Base-by-base conservation (phyloP, 2,888 invertebrate genomes). In the Tetragonula carbonaria region DNA sequence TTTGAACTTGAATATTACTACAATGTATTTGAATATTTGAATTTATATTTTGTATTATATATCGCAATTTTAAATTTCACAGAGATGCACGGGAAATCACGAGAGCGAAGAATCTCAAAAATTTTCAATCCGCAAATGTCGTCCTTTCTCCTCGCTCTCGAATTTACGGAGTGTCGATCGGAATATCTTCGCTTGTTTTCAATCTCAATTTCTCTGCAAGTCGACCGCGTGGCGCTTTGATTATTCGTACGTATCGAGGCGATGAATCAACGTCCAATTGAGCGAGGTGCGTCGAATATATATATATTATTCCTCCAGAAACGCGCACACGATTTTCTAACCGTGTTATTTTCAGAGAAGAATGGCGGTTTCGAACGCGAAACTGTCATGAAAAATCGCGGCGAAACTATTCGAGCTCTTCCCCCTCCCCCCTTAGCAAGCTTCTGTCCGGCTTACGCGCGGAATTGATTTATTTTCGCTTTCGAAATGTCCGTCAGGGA, bases 171-270 rank as follows among this genome's bases (percentile, higher is more conserved):
- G 45, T 28, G 28, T 45, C 45, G 45, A 45, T 11, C 45, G 11
- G 45, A 45, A 45, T 23, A 33, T 45, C 45, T 50, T 16, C 77
- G 45, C 28, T 28, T 59, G 51, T 66, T 67, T 70, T n/a, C 57
- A 59, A 59, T 62, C 57, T 68, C 45, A 66, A 71, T 73, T 71
- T 66, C 28, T 23, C 2, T n/a, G 18, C 23, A 21, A 57, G 50
- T 59, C 65, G 67, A 50, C 18, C 33, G 33, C 18, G 21, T 45
- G 45, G 45, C 21, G 28, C 23, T 18, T 33, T 51, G 62, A 71
- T 63, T 67, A 76, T 68, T 65, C 80, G 63, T 66, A 13, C 71
- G 53, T 33, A 72, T 82, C 55, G 62, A 51, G 16, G 51, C 65
- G 51, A 65, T 21, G 51, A 71, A 63, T 71, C 53, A 63, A 71